phyloP scores from a whole-genome alignment of 2,888 invertebrate species.

The Ischnura elegans region DNA sequence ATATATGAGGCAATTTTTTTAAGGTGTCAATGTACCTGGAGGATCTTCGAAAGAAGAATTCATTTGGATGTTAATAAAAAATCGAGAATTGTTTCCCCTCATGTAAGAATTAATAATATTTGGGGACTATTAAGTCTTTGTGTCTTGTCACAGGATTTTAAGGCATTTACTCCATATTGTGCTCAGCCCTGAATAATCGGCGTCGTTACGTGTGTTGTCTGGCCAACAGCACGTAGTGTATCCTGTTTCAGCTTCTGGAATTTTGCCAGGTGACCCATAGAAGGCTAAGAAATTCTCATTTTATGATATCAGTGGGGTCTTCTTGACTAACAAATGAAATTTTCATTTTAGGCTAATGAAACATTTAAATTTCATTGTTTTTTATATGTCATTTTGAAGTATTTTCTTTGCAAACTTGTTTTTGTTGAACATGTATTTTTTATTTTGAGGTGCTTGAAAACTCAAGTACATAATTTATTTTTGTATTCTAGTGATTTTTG shows the following conservation, averaged over 20 bases:
- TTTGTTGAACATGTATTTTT: constrained; percentile 43
- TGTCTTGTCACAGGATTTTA: constrained; percentile 67
- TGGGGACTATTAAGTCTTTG: constrained; percentile 65
- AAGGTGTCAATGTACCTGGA: constrained; percentile 29
- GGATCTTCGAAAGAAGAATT: constrained; percentile 36
- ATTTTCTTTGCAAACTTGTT: background rate
- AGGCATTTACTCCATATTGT: constrained; percentile 65
- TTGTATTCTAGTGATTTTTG: background rate
- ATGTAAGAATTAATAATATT: constrained; percentile 50
- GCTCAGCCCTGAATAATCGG: constrained; percentile 65
- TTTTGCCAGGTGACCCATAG: constrained; percentile 66
- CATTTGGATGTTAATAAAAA: constrained; percentile 25
- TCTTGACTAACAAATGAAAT: background rate
- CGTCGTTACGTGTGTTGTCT: constrained; percentile 66
- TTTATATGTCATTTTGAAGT: background rate
- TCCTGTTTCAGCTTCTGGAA: constrained; percentile 67
- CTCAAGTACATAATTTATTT: background rate
- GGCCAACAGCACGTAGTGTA: constrained; percentile 67
- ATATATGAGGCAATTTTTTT: constrained; percentile 45
- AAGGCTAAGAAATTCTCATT: constrained; percentile 62
- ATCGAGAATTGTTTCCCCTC: constrained; percentile 41
- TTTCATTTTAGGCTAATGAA: constrained; percentile 19
- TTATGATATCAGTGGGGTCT: constrained; percentile 43
- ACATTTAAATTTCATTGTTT: background rate
- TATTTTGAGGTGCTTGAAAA: constrained; percentile 34